Evolutionary conservation across 1,140 invertebrate genomes (phyloP), one percentile per base, ranked within the genome.

Genomic region (Stenopsyche tienmushanensis): DNA sequence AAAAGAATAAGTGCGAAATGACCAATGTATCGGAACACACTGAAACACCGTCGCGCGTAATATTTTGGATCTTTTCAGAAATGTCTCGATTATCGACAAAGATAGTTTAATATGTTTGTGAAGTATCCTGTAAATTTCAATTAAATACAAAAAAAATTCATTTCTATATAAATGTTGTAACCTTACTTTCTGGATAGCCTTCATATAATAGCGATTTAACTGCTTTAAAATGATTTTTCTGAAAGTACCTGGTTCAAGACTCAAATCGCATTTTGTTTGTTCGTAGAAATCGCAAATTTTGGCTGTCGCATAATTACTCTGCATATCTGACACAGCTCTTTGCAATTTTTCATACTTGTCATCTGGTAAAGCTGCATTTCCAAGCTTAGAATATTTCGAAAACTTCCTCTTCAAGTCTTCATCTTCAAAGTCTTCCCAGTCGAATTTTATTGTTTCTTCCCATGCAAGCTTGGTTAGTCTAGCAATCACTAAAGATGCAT

Each of bases 241-340:
- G n/a, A 34, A 34, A 13, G 5, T 80, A 88, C 87, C 88, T 66
- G 91, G 92, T 70, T 93, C 90, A 8, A 94, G 78, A 21, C 83
- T 78, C 2, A 93, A 75, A 73, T 90, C 84, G 71, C 91, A 93
- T 71, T 89, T 88, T 0, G 71, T 82, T 0, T 68, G 69, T 69
- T 91, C 77, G 29, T 85, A 84, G 70, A 80, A 89, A 55, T 85
- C 83, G 72, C 90, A 93, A 18, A 94, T 86, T 77, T 91, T 93
- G 0, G 91, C 86, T 13, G 85, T 92, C 2, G 89, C 87, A 71
- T 91, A 94, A 62, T 90, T 88, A 0, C 83, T 84, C 72, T 91
- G 83, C 91, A 94, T 94, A 17, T 85, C 82, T 5, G 85, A 86
- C 13, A 88, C 78, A 0, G 86, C 80, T 62, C 84, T 82, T 71